phyloP scores from a whole-genome alignment of 1,140 invertebrate genomes.

The Macrosteles quadrilineatus region DNA sequence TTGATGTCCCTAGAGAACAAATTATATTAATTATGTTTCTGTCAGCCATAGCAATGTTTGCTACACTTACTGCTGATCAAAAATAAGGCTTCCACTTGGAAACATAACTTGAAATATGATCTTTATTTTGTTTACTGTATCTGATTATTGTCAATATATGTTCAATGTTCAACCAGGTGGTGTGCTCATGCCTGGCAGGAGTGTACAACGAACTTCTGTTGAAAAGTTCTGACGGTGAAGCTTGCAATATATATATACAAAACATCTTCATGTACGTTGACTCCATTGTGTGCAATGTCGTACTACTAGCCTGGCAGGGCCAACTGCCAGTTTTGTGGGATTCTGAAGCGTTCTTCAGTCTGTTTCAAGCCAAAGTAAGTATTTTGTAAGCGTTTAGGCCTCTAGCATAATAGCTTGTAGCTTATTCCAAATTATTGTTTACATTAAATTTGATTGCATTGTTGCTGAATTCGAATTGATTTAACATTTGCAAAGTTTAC shows the following conservation, averaged over 20 bases:
- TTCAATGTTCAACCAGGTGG: constrained; percentile 67
- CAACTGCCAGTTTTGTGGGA: constrained; percentile 62
- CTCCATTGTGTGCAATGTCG: constrained; percentile 87
- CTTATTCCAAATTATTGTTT: too few species aligned
- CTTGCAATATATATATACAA: constrained; percentile 89
- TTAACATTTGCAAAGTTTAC: too few species aligned
- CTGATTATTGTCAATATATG: neutral
- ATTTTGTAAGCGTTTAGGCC: too few species aligned
- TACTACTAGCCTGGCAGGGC: constrained; percentile 66
- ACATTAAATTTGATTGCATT: too few species aligned
- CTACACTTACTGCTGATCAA: too few species aligned
- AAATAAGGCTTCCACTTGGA: too few species aligned
- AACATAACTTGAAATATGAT: too few species aligned
- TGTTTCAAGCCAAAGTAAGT: constrained; percentile 59
- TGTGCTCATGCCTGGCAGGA: constrained; percentile 91
- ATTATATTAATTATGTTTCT: too few species aligned
- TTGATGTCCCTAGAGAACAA: too few species aligned
- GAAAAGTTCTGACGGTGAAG: constrained; percentile 78
- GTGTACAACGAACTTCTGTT: constrained; percentile 96
- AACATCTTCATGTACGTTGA: constrained; percentile 97
- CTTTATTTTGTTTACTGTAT: neutral
- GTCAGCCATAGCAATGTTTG: too few species aligned
- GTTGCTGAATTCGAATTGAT: too few species aligned
- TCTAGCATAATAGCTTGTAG: too few species aligned
- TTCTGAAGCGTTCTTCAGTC: constrained; percentile 55